These are phyloP conservation scores for Paramisgurnus dabryanus DNA, from an alignment of 2,113 vertebrate species.

Conservation along the genomic window DNA sequence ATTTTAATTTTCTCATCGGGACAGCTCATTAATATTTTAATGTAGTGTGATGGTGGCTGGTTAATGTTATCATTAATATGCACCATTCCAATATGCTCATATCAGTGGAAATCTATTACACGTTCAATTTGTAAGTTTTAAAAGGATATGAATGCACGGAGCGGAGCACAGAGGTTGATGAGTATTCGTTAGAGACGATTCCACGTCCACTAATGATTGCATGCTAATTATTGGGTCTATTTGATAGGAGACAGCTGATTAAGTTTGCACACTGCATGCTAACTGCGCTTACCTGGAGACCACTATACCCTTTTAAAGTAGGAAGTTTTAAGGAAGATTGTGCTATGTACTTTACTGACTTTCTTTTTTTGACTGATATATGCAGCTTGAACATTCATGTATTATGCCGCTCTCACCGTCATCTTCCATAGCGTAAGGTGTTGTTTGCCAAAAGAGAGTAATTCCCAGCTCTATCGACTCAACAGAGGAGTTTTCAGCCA, in stretches of 20 bases:
- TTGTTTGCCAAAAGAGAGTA: slow-evolving; percentile 61
- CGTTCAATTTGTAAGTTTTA: slow-evolving; percentile 56
- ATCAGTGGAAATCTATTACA: slow-evolving; percentile 47
- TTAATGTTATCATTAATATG: slow-evolving; percentile 63
- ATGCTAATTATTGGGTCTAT: slow-evolving; percentile 50
- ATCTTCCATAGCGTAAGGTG: slow-evolving; percentile 34
- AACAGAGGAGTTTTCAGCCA: slow-evolving; percentile 56
- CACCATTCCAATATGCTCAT: slow-evolving; percentile 48
- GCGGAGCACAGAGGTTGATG: slow-evolving; percentile 47
- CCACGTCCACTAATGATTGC: slow-evolving; percentile 39
- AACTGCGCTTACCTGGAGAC: slow-evolving; percentile 15
- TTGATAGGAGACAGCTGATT: slow-evolving; percentile 35
- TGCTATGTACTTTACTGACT: not conserved
- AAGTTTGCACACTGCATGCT: slow-evolving; percentile 38
- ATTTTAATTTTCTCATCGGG: slow-evolving; percentile 59
- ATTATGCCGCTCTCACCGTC: slow-evolving; percentile 13
- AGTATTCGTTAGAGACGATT: slow-evolving; percentile 53
- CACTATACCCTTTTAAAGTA: not conserved
- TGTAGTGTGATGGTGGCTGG: slow-evolving; percentile 52
- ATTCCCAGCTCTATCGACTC: slow-evolving; percentile 64
- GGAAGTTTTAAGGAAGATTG: not conserved
- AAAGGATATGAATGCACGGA: slow-evolving; percentile 50
- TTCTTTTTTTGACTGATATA: slow-evolving; percentile 11
- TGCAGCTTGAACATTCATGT: slow-evolving; percentile 6
- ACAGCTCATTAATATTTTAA: slow-evolving; percentile 66